These are phyloP conservation scores for Oopsacas minuta DNA, from an alignment of 37 sponge, comb jelly and placozoan species.

Conservation along the genomic window DNA sequence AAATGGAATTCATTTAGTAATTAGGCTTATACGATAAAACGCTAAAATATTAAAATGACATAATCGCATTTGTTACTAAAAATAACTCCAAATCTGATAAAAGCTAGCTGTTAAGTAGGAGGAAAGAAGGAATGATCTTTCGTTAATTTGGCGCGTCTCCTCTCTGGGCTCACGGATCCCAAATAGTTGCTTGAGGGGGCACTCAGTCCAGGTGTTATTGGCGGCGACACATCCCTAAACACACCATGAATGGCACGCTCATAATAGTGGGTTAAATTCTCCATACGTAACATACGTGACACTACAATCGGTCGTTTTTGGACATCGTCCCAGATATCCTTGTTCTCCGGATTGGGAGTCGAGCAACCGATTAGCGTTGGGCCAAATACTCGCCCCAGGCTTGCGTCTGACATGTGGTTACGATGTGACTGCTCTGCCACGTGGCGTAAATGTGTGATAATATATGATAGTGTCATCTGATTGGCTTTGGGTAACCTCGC, in stretches of 20 bases:
- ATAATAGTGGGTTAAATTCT: neutral
- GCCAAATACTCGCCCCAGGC: neutral
- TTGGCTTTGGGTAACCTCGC: neutral
- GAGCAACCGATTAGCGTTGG: constrained; percentile 6
- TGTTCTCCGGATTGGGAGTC: neutral
- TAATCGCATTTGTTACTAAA: neutral
- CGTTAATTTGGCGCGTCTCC: neutral
- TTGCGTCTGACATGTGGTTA: neutral
- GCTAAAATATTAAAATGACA: constrained; percentile 13
- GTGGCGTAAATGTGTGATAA: neutral
- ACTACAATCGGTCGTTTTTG: constrained; percentile 12
- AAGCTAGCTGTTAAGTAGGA: neutral
- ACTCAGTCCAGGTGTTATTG: neutral
- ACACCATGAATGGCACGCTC: neutral
- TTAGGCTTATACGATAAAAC: neutral
- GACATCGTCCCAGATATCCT: constrained; percentile 16
- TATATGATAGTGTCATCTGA: neutral
- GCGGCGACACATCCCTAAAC: neutral
- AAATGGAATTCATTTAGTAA: neutral
- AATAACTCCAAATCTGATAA: neutral
- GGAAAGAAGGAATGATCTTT: constrained; percentile 16
- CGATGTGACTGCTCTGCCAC: neutral
- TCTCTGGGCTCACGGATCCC: neutral
- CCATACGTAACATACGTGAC: neutral
- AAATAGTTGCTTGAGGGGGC: constrained; percentile 4